Evolutionary conservation across 2,113 vertebrate genomes (phyloP), one percentile per base, ranked within the genome.

Genomic region (Alosa alosa): DNA sequence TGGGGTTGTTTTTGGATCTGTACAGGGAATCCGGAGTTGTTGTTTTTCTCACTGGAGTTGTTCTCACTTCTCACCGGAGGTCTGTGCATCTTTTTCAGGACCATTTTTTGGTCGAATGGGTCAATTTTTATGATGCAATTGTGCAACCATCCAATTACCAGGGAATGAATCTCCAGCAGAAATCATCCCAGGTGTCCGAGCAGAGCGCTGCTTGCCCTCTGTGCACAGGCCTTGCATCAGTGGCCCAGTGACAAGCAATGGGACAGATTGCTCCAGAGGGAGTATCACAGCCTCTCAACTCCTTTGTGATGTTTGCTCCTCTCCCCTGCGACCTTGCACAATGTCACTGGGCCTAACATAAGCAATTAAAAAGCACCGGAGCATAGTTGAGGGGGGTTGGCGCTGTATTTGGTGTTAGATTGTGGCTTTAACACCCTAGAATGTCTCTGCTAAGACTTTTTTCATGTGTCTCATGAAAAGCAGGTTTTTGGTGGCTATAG

Each of bases 321-420:
- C 22, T 72, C 44, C 47, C 60, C 13, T 50, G 47, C 82, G 81
- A 89, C 89, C 91, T 92, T 87, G 82, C 49, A 72, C 86, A 89
- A 88, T 86, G 86, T 91, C 89, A 86, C 46, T 84, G 7, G 57
- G 55, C 75, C 60, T 46, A 81, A 36, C 83, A 45, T 64, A 55
- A 55, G 81, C 78, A 82, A 46, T 81, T 89, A 57, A 31, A 55
- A 31, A 50, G 72, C 78, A n/a, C 64, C 57, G 39, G 64, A 22
- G 46, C 49, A 72, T 72, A 31, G n/a, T 31, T 72, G 25, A 31
- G 55, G 52, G 18, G 13, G 2, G 13, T 55, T 13, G 2, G 17
- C 5, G 15, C 52, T 60, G 55, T 57, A 57, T 57, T 3, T 2
- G 3, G 55, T 20, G 18, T 52, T 52, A 0, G 15, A 52, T 52